phyloP scores from a whole-genome alignment of 2,113 vertebrate species.

The Puma concolor region DNA sequence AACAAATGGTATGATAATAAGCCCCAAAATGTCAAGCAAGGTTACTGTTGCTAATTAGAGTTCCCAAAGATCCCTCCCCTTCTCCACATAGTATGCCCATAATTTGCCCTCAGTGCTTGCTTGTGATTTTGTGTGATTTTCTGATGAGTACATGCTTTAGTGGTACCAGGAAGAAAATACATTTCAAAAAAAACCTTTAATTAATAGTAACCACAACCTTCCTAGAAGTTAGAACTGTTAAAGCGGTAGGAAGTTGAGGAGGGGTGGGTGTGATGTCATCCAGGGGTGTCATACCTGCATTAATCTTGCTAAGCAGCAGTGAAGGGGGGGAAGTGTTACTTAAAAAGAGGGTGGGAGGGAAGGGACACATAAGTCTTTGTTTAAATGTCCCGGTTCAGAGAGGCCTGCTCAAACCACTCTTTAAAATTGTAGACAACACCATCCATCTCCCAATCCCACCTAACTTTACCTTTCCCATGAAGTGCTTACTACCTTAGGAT shows the following conservation, averaged over 20 bases:
- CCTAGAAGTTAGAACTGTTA: slow-evolving; percentile 52
- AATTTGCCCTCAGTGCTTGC: slow-evolving; percentile 71
- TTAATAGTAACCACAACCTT: slow-evolving; percentile 70
- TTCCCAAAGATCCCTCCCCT: background rate
- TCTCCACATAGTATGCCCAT: background rate
- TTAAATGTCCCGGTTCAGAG: slow-evolving; percentile 1
- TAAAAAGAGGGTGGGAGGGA: background rate
- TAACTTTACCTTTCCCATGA: background rate
- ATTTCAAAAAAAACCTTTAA: slow-evolving; percentile 64
- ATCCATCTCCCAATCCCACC: background rate
- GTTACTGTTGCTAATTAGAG: slow-evolving; percentile 54
- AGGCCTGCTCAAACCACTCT: background rate
- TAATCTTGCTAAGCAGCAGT: slow-evolving; percentile 9
- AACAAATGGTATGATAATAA: slow-evolving; percentile 52
- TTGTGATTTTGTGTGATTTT: slow-evolving; percentile 74
- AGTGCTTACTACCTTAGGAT: background rate
- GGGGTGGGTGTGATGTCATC: background rate
- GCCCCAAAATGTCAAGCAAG: slow-evolving; percentile 35
- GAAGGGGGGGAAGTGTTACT: background rate
- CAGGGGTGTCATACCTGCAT: background rate
- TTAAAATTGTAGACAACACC: background rate
- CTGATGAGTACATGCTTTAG: slow-evolving; percentile 55
- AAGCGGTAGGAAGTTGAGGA: slow-evolving; percentile 1
- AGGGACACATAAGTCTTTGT: background rate
- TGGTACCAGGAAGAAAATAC: slow-evolving; percentile 71